A percentile compares a stretch with the other conserved stretches of the same genome.
Conservation (phyloP, 2,113 vertebrate species). For the Psittacus erithacus region DNA sequence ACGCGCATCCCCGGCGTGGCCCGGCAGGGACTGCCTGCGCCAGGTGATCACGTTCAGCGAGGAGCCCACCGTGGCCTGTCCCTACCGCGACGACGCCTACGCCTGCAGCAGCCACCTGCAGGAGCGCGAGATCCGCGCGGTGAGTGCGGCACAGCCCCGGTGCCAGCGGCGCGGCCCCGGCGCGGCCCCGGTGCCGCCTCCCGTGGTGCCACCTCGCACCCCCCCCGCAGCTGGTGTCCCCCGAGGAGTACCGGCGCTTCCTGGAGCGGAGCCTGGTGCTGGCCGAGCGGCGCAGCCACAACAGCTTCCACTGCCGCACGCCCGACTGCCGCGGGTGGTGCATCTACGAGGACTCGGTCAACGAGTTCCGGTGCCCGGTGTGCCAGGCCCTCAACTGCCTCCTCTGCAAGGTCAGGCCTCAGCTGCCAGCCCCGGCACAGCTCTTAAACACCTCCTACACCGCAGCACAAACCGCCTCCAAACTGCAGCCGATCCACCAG, state of each 20-base stretch:
- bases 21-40: constrained; percentile 79
- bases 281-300: constrained; percentile 83
- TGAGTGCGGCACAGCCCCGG: neutral
- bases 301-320: constrained; percentile 86
- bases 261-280: constrained; percentile 81
- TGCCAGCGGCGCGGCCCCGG: too few species aligned
- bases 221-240: constrained; percentile 59
- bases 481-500: too few species aligned
- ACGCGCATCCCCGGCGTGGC: too few species aligned
- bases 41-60: constrained; percentile 84
- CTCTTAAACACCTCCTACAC: too few species aligned
- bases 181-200: too few species aligned
- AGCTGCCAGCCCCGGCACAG: too few species aligned
- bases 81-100: constrained; percentile 84
- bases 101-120: constrained; percentile 81
- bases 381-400: constrained; percentile 85
- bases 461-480: too few species aligned
- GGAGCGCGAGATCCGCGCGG: constrained; percentile 86
- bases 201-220: too few species aligned
- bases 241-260: constrained; percentile 82
- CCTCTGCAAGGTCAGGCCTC: constrained; percentile 74
- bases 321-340: constrained; percentile 85
- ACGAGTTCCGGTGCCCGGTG: constrained; percentile 83
- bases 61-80: constrained; percentile 83
- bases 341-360: constrained; percentile 83